phyloP scores from a whole-genome alignment of 92 coral and sea anemone genomes.

The Parazoanthus atlanticus region DNA sequence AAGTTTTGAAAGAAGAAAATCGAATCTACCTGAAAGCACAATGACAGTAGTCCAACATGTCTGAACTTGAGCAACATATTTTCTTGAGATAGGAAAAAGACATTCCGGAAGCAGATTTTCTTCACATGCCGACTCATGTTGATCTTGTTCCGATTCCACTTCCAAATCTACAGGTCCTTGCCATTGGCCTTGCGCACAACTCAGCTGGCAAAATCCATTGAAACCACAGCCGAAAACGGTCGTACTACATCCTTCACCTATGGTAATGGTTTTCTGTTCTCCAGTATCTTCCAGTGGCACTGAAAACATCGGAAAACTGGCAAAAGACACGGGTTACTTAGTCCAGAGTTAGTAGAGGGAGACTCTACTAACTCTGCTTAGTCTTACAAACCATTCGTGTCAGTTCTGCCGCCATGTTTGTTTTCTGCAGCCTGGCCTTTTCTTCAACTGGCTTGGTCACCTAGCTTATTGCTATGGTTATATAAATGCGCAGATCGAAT shows the following conservation, averaged over 20 bases:
- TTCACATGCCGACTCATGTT: neutral
- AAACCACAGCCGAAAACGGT: slow-evolving; percentile 30
- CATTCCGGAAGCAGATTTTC: slow-evolving; percentile 26
- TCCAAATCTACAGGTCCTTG: neutral
- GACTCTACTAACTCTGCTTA: too few species aligned
- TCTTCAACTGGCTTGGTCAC: slow-evolving; percentile 15
- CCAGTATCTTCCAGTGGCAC: neutral
- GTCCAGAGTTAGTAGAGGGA: too few species aligned
- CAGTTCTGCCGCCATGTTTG: slow-evolving; percentile 11
- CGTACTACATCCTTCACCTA: neutral
- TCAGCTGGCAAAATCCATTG: slow-evolving; percentile 37
- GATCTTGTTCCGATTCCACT: neutral
- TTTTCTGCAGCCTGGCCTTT: slow-evolving; percentile 27
- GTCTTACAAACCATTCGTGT: neutral
- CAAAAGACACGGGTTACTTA: too few species aligned
- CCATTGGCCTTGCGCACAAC: neutral
- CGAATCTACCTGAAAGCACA: slow-evolving; percentile 29
- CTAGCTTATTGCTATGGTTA: slow-evolving; percentile 27
- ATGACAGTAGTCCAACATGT: slow-evolving; percentile 26
- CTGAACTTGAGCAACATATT: slow-evolving; percentile 5
- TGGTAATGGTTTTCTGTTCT: neutral
- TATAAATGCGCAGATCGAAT: slow-evolving; percentile 34
- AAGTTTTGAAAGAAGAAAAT: too few species aligned
- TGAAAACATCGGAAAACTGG: neutral
- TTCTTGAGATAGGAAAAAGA: neutral